Evolutionary conservation across 1,140 invertebrate species (phyloP), one percentile per base, ranked within the genome.

Genomic region (Drosophila eugracilis): DNA sequence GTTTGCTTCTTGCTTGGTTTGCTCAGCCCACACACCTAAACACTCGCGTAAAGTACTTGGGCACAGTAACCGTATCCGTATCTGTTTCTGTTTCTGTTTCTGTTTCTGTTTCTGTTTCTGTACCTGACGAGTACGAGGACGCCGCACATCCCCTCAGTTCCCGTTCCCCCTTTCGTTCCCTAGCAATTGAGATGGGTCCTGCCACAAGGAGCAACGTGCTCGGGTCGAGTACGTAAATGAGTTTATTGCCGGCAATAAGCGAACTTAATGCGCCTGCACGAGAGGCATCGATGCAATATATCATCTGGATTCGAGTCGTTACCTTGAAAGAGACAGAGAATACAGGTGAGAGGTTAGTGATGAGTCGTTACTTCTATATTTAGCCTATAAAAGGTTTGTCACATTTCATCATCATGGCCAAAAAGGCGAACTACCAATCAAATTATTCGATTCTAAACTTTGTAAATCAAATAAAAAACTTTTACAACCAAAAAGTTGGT

Each of bases 231-330:
- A 69, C 65, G 66, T 41, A 71, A 71, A 71, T 71, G 66, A 71
- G 67, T 71, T 71, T 58, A 71, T 71, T 71, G 67, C 67, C 41
- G 67, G 65, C 67, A 71, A 71, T 71, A 71, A 71, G 50, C 65
- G 9, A 48, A 58, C 41, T 30, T 71, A 71, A 67, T 67, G 63
- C 63, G 60, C 63, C 63, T 67, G 62, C 63, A 53, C 60, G 60
- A 67, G 63, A 67, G 63, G 47, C 63, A 67, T 67, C 60, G 60
- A 42, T 67, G 63, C 60, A 67, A 67, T 67, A 67, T 67, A 67
- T 67, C 63, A 67, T 67, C 62, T 67, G 63, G 45, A 67, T 67
- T 67, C 47, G 63, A 71, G 54, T 71, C 42, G 67, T 71, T 71
- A 71, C 67, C 67, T 71, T 45, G 21, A 71, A 67, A 67, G 47